Evolutionary conservation across 2,797 vertebrate species (phyloP), one percentile per base, ranked within the genome.

Genomic region (Erethizon dorsatum): DNA sequence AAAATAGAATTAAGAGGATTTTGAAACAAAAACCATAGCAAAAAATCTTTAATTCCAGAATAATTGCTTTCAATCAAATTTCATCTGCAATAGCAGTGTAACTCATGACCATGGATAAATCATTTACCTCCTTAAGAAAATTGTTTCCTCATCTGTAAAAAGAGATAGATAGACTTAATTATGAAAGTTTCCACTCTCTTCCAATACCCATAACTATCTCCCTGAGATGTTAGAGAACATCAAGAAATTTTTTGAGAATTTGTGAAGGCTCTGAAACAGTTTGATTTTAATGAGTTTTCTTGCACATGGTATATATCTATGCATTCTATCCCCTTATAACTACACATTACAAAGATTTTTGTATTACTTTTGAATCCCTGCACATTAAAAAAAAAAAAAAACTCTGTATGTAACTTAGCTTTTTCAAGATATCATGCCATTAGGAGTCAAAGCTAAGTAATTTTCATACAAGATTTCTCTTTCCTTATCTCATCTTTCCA

Each of bases 401-500:
- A 97, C 93, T 95, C 92, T 93, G 79, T 86, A 85, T 61, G 87
- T 97, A 97, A 84, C 45, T 83, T 96, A 67, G 88, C 91, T 75
- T 97, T 95, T 98, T 97, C 93, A 83, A 96, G 96, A 61, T 97
- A 91, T 77, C 86, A 96, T 97, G 80, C 93, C 92, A 94, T 98
- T 98, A 97, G 84, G 96, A 96, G 97, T 96, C 93, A 97, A 98
- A 98, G 97, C 1, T 37, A 97, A 98, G 94, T 97, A 98, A 98
- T 98, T 98, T 98, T 97, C 41, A 98, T 97, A 90, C 83, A 97
- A 90, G 56, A 89, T 97, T 98, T 98, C 89, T 96, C 92, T 82
- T 98, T 98, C 98, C 87, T 97, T 98, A 98, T 97, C 98, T 98
- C 95, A 45, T 97, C 89, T 97, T 97, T 97, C 96, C 78, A 98